Percentiles rank a stretch among this genome's conserved stretches.
These are phyloP conservation scores for Pomacea maculata DNA, from an alignment of 1,140 invertebrate species.

Conservation along the genomic window DNA sequence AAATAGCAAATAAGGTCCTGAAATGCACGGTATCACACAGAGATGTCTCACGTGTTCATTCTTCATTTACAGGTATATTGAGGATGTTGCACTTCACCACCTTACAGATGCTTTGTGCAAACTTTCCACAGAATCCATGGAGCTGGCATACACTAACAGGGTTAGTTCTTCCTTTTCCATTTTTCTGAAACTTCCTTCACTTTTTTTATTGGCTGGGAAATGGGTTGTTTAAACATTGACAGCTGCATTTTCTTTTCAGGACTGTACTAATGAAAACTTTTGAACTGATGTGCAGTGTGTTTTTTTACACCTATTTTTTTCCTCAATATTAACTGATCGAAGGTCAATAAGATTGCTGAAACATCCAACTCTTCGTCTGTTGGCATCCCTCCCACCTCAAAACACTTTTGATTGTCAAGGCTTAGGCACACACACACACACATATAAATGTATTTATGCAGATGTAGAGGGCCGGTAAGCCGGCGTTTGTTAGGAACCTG, in stretches of 20 bases:
- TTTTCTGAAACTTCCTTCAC: not conserved
- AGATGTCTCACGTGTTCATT: too few species aligned
- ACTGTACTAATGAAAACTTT: not conserved
- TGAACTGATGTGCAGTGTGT: not conserved
- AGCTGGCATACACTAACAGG: conserved; percentile 92
- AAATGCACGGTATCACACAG: too few species aligned
- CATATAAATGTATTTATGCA: too few species aligned
- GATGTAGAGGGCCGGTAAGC: too few species aligned
- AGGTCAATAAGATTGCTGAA: too few species aligned
- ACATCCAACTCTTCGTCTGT: too few species aligned
- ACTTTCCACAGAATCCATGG: conserved; percentile 96
- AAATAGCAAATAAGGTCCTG: too few species aligned
- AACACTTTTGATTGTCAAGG: too few species aligned
- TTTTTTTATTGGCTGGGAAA: not conserved
- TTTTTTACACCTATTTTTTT: not conserved
- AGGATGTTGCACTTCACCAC: conserved; percentile 95
- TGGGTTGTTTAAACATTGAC: not conserved
- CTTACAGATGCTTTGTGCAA: conserved; percentile 96
- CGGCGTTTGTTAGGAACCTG: too few species aligned
- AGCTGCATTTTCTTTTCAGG: not conserved
- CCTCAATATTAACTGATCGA: too few species aligned
- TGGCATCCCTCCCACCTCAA: too few species aligned
- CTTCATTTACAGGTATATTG: conserved; percentile 72
- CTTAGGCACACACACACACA: not conserved
- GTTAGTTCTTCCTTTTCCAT: conserved; percentile 66